Base-by-base conservation (phyloP, 2,888 invertebrate genomes). In the Dioctria linearis region DNA sequence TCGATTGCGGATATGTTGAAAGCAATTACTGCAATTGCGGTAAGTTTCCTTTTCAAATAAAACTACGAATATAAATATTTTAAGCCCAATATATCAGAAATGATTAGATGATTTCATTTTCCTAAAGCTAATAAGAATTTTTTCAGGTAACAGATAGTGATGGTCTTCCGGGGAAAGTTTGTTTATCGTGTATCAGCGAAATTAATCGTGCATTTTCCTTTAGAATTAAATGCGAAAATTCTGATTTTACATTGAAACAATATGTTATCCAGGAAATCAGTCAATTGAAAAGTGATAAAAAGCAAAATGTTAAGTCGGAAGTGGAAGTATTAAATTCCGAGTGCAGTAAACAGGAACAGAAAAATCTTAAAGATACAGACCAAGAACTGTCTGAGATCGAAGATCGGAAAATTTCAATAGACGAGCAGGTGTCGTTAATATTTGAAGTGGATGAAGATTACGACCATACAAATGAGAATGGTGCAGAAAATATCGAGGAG, bases 191-290 rank as follows among this genome's bases (percentile, higher is more conserved):
- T 81, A 86, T 89, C 4, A 86, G 87, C 57, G 88, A 89, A 81
- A 89, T 89, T 3, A 88, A 88, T 83, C 86, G 86, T 3, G 88
- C 88, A 59, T 87, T 86, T 66, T 86, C 88, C 0, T 89, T 89
- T 78, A 89, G 89, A 83, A 85, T 87, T 9, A 88, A 88, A 81
- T 89, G 89, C 69, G 88, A 88, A 76, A 88, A 86, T 51, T 87
- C 89, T 0, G 87, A 87, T 51, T 85, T 86, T 43, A 88, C 88
- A 0, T 83, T 90, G 13, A 85, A 86, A 11, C 87, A 88, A 67
- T 83, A 88, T 73, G 69, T 89, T 11, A 40, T 69, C 8, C 46
- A 66, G 37, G 67, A 59, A 9, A 78, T 25, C 80, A 79, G 51
- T 61, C 69, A 65, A 39, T 4, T 51, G 5, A 51, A 78, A 25